Base-by-base conservation (phyloP, 1,140 invertebrate genomes). In the Sycophaga agraensis region DNA sequence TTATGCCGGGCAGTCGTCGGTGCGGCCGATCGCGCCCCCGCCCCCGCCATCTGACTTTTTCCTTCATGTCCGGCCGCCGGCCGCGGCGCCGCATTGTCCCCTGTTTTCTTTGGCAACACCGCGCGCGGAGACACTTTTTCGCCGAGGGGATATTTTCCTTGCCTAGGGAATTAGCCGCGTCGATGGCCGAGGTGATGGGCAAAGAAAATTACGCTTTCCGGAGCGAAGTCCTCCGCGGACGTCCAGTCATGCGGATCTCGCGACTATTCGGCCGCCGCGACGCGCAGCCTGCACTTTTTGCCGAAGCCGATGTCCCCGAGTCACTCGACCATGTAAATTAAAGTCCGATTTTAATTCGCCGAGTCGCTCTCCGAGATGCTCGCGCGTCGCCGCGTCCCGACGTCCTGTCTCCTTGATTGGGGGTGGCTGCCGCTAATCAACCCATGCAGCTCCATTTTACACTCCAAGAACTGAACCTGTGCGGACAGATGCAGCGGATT, bases 151-250 rank as follows among this genome's bases (percentile, higher is more conserved):
- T 39, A 19, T 39, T 48, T 43, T 14, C 49, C 24, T 46, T 54
- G 17, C 24, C 21, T 62, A 22, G n/a, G 26, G 42, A 55, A 62
- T 62, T 34, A 55, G 24, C 45, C 45, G 43, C 51, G 35, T 55
- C 59, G 17, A 14, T 42, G 28, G 39, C 31, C 6, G n/a, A 17
- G n/a, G n/a, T 48, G 42, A 46, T 26, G 45, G 31, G 31, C n/a
- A 49, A 54, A 54, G 50, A 61, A 61, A 55, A 62, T 55, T 48
- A 34, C 35, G 9, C 45, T 62, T 49, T 42, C 59, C 35, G 43
- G 43, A 31, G 53, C 7, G 16, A 7, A 49, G 19, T 46, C 28
- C 22, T 35, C 42, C 34, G 2, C 40, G 3, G 34, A 42, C 17
- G 48, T 12, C 37, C 57, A 51, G 17, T 35, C 57, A 43, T 59